Percentiles rank a stretch among this genome's conserved stretches.
Evolutionary conservation across 2,113 vertebrate genomes (phyloP).

Genomic region (Hydropotes inermis): DNA sequence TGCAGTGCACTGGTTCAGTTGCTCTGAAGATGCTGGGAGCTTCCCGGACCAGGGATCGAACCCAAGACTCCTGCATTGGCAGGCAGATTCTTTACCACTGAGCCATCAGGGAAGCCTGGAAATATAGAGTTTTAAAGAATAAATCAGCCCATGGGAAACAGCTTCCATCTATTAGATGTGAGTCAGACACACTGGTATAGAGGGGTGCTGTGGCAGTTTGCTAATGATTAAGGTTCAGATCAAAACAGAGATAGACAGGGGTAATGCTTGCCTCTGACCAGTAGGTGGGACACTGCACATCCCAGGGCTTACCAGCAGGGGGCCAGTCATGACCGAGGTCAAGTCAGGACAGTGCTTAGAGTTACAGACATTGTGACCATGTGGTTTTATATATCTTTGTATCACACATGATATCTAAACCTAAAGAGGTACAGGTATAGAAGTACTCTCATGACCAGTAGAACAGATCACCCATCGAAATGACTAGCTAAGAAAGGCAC

Average conservation of each 20-base stretch:
- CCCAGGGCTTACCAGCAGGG: not conserved
- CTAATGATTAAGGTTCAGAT: not conserved
- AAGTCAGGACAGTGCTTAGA: not conserved
- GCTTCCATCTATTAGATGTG: not conserved
- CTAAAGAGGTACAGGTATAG: not conserved
- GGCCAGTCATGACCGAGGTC: not conserved
- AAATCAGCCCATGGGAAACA: not conserved
- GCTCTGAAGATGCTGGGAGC: not conserved
- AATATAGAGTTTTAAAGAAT: not conserved
- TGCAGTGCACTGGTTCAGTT: not conserved
- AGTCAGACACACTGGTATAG: not conserved
- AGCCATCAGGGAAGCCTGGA: not conserved
- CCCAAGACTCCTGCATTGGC: not conserved
- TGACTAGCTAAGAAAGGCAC: not conserved
- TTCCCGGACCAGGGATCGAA: not conserved
- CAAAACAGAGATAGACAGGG: not conserved
- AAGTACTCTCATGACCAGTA: not conserved
- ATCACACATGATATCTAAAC: not conserved
- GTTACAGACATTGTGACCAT: no score
- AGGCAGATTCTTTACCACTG: not conserved
- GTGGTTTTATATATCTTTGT: not conserved
- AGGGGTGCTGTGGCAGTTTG: not conserved
- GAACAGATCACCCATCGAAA: not conserved
- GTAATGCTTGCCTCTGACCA: not conserved
- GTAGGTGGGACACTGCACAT: not conserved